phyloP scores from a whole-genome alignment of 1,140 invertebrate genomes.

The Hyposmocoma kahamanoa region DNA sequence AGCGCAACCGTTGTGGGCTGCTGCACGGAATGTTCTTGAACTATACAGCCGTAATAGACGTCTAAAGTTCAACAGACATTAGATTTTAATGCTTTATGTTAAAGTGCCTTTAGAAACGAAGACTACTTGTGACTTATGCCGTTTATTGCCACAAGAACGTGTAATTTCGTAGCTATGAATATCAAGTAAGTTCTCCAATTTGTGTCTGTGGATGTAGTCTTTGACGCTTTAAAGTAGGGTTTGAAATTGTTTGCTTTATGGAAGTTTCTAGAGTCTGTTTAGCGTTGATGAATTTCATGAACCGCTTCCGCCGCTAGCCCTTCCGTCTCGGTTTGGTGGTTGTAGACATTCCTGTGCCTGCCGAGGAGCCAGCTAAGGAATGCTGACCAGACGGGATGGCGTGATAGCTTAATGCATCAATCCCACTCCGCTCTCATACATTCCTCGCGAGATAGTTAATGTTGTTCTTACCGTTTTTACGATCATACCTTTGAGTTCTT shows the following conservation, averaged over 20 bases:
- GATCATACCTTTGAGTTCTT: no score
- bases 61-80: no score
- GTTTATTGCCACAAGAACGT: no score
- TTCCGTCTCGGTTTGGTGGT: slow-evolving; percentile 69
- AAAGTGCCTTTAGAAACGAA: no score
- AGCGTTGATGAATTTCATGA: slow-evolving; percentile 36
- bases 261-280: slow-evolving; percentile 20
- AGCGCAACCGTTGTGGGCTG: slow-evolving; percentile 66
- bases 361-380: slow-evolving; percentile 52
- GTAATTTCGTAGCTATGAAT: neutral
- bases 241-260: neutral
- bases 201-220: neutral
- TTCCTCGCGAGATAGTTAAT: slow-evolving; percentile 45
- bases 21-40: slow-evolving; percentile 37
- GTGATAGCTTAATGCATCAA: slow-evolving; percentile 63
- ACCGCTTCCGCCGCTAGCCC: slow-evolving; percentile 67
- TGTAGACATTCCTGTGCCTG: slow-evolving; percentile 59
- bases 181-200: neutral
- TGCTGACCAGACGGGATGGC: slow-evolving; percentile 52
- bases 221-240: neutral
- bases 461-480: slow-evolving; percentile 25
- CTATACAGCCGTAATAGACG: neutral
- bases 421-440: slow-evolving; percentile 28
- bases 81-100: no score
- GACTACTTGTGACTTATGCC: no score